Conservation (phyloP, 92 coral and sea anemone species). For the Phenganax subtilis region DNA sequence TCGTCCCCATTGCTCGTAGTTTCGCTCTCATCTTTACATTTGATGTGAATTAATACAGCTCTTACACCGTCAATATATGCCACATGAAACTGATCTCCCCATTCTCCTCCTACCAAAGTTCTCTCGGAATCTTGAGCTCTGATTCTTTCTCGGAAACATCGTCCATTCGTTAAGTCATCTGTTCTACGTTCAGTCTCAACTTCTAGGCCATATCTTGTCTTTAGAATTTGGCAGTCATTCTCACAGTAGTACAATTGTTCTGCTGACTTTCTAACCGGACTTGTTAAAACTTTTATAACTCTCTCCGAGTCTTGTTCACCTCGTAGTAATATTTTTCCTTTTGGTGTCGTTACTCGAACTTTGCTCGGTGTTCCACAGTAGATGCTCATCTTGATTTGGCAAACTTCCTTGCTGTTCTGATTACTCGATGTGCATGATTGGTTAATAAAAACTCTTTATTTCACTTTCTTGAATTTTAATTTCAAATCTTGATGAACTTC, state of each 20-base stretch:
- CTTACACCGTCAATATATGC: slow-evolving; percentile 26
- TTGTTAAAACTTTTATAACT: slow-evolving; percentile 5
- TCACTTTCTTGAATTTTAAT: neutral
- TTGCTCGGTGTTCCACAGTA: slow-evolving; percentile 37
- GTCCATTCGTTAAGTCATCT: slow-evolving; percentile 24
- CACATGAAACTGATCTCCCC: slow-evolving; percentile 42
- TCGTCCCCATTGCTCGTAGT: neutral
- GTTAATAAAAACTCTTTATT: neutral
- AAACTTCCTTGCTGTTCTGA: neutral
- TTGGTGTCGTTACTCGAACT: slow-evolving; percentile 26
- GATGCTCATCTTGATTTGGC: neutral
- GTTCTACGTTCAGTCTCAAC: slow-evolving; percentile 33
- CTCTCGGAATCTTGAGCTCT: slow-evolving; percentile 20
- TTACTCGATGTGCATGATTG: neutral
- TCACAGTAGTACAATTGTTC: slow-evolving; percentile 27
- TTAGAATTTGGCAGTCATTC: slow-evolving; percentile 30
- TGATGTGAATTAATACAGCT: slow-evolving; percentile 29
- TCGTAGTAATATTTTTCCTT: slow-evolving; percentile 30
- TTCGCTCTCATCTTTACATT: slow-evolving; percentile 30
- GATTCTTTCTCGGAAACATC: slow-evolving; percentile 33
- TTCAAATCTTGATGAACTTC: neutral
- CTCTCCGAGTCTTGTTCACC: slow-evolving; percentile 28
- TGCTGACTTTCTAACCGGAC: slow-evolving; percentile 3
- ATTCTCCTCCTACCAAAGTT: slow-evolving; percentile 38
- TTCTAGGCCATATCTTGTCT: slow-evolving; percentile 30